These are phyloP conservation scores for Phalacrocorax carbo DNA, from an alignment of 2,113 vertebrate species.

Conservation along the genomic window DNA sequence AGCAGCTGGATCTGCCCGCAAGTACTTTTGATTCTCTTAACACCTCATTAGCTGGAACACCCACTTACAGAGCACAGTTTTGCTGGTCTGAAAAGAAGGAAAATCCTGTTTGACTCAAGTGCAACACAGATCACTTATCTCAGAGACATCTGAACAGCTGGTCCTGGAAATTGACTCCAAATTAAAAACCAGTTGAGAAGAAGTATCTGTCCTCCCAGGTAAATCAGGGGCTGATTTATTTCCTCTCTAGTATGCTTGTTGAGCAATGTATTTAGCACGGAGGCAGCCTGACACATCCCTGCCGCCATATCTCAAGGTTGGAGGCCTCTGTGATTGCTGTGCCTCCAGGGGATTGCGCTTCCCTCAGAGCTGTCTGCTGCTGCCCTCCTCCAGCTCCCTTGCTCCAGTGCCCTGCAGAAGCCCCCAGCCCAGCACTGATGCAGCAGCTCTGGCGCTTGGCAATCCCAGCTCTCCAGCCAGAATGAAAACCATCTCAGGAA, in stretches of 20 bases:
- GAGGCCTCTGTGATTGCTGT: background rate
- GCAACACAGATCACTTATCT: background rate
- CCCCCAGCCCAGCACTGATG: background rate
- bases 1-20: conserved; percentile 33
- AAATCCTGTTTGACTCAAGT: conserved; percentile 3
- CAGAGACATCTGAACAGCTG: background rate
- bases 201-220: conserved; percentile 27
- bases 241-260: background rate
- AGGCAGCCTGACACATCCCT: background rate
- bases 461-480: background rate
- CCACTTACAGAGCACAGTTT: background rate
- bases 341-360: background rate
- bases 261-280: background rate
- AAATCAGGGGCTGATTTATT: conserved; percentile 10
- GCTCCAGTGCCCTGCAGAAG: background rate
- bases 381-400: background rate
- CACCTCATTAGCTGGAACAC: conserved; percentile 49
- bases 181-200: conserved; percentile 29
- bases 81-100: background rate
- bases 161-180: background rate
- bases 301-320: background rate
- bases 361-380: background rate
- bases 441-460: background rate
- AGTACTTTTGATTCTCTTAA: conserved; percentile 38
- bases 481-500: background rate